Evolutionary conservation across 2,797 vertebrate genomes (phyloP), one percentile per base, ranked within the genome.

Genomic region (Sarcophilus harrisii): DNA sequence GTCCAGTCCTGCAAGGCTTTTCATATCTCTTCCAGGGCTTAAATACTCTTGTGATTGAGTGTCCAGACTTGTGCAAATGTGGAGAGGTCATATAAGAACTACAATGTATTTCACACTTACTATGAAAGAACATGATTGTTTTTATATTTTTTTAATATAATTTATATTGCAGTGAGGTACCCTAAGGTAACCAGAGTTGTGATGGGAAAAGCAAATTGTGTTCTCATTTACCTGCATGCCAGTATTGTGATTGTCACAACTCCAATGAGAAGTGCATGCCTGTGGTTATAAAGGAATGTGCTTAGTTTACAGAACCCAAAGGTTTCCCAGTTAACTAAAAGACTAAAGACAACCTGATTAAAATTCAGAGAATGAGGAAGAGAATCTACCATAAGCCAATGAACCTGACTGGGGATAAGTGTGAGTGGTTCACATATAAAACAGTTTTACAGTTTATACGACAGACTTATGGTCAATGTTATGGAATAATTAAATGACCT

Each of bases 241-340:
- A 92, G 24, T 96, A 93, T 96, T 95, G 93, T 94, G 97, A 96
- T 95, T 96, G 96, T 98, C 94, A 52, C 52, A 92, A 60, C 62
- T 95, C 97, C 96, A 95, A 3, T 6, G 91, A 98, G 95, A 96
- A 98, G 96, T 90, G 58, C 94, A 95, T 97, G 97, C 97, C 97
- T 98, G 98, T 96, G 98, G 97, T 97, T 97, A 96, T 52, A 90
- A 96, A 98, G 96, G 97, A 97, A 98, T 98, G 98, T 97, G 98
- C 97, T 97, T 97, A 95, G 95, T 96, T 95, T 96, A 97, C 97
- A 95, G 94, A 97, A 96, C 1, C 24, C 95, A 94, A 94, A 96
- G 95, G 16, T 92, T 95, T 97, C 96, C 97, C 93, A 62, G 97
- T 97, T 94, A 96, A 95, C 96, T 97, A 95, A 73, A 91, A 97